phyloP scores from a whole-genome alignment of 2,888 invertebrate species.

The Chrysomela aeneicollis region DNA sequence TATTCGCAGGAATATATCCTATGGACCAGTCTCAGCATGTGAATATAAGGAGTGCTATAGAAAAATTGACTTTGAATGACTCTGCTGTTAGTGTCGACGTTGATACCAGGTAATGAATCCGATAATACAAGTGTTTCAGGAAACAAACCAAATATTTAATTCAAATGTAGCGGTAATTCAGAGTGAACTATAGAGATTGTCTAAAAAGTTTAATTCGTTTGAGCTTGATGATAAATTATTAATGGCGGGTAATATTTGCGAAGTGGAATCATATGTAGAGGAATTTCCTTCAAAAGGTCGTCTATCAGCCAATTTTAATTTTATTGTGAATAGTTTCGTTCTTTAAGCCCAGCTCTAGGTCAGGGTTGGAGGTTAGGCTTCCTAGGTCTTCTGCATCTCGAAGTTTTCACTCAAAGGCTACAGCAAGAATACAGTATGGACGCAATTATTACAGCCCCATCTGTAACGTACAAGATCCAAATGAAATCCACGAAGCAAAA shows the following conservation, averaged over 20 bases:
- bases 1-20: conserved; percentile 91
- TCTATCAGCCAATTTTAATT: too few relatives aligned
- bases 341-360: conserved; percentile 81
- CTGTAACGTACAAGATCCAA: conserved; percentile 84
- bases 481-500: conserved; percentile 78
- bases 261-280: too few relatives aligned
- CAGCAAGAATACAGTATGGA: conserved; percentile 86
- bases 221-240: too few relatives aligned
- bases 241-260: too few relatives aligned
- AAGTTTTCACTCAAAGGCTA: conserved; percentile 86
- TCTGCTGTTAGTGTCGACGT: conserved; percentile 83
- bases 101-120: conserved; percentile 83
- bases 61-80: conserved; percentile 93
- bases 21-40: conserved; percentile 86
- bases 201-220: too few relatives aligned
- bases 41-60: conserved; percentile 80
- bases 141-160: too few relatives aligned
- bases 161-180: too few relatives aligned
- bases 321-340: conserved; percentile 7
- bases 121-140: too few relatives aligned
- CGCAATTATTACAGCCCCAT: conserved; percentile 84
- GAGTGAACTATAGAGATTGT: too few relatives aligned
- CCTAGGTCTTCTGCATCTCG: conserved; percentile 84
- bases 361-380: conserved; percentile 91
- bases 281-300: too few relatives aligned